Evolutionary conservation across 2,113 vertebrate species (phyloP).

Genomic region (Hemiprocne comata): DNA sequence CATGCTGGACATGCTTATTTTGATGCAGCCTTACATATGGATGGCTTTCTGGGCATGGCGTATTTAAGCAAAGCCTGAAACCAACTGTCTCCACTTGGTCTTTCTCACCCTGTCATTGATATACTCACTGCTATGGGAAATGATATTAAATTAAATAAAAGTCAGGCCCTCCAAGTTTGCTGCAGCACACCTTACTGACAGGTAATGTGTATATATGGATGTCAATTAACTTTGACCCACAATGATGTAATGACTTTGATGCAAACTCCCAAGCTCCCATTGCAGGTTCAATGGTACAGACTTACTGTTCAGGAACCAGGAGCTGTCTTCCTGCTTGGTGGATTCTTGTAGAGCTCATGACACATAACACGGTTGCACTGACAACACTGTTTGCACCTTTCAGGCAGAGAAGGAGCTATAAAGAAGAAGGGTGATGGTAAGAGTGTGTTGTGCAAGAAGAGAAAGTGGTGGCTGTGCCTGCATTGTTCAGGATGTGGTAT

Average conservation of each 20-base stretch:
- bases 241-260: not conserved
- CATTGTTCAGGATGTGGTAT: fast-evolving
- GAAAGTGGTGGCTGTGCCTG: not conserved
- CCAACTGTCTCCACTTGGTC: not conserved
- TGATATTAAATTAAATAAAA: not conserved
- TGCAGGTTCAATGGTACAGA: not conserved
- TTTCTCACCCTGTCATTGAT: not conserved
- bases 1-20: too few relatives aligned
- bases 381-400: not conserved
- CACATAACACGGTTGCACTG: not conserved
- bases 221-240: not conserved
- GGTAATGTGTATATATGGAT: not conserved
- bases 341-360: not conserved
- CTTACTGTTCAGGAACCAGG: not conserved
- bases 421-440: not conserved
- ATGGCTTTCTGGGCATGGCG: too few relatives aligned
- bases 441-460: not conserved
- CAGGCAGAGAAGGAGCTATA: not conserved
- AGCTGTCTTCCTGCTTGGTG: not conserved
- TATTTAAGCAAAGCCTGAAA: not conserved
- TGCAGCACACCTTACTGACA: not conserved
- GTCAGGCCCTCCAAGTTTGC: not conserved
- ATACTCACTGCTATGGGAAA: not conserved
- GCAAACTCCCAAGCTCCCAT: not conserved
- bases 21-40: too few relatives aligned